Base-by-base conservation (phyloP, 2,888 invertebrate species). In the Agonopterix heracliana region DNA sequence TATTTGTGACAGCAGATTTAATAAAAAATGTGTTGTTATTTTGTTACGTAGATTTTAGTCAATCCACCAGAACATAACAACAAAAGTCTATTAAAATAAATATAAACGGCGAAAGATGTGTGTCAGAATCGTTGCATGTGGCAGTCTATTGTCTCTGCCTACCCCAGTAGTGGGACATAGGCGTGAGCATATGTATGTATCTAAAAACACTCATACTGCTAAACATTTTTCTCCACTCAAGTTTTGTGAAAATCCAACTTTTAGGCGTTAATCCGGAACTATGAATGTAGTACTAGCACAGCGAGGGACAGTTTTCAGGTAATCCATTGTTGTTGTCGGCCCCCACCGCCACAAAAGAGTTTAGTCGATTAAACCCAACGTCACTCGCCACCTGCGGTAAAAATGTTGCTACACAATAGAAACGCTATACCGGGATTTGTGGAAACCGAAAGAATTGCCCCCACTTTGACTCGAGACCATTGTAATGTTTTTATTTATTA, bases 351-450 rank as follows among this genome's bases (percentile, higher is more conserved):
- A 72, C 77, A 74, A 77, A 72, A 67, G 71, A 71, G 73, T 68
- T 72, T 70, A 76, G 70, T 77, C 79, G 77, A 77, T 78, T 76
- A 71, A 79, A 71, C 69, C 63, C 57, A 57, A 61, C 69, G 66
- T 68, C 66, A 67, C 62, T 70, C 66, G 61, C 67, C 69, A 69
- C 68, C 68, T 68, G 69, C 65, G 62, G 59, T 67, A 74, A 74
- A 75, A 78, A 74, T 72, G 67, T 68, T 59, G 63, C 55, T 43
- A 54, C 60, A 70, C 70, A 66, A 68, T 63, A 60, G 70, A 61
- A 72, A 64, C 64, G 61, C 61, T 56, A 59, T 64, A 63, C 64
- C 58, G 57, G 64, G 64, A 68, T 69, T 69, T 71, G 66, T 63
- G 58, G 53, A 53, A 63, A 54, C 59, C 59, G 61, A 63, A 70